A percentile compares a stretch with the other conserved stretches of the same genome.
Conservation (phyloP, 2,113 vertebrate species). For the Albula glossodonta region DNA sequence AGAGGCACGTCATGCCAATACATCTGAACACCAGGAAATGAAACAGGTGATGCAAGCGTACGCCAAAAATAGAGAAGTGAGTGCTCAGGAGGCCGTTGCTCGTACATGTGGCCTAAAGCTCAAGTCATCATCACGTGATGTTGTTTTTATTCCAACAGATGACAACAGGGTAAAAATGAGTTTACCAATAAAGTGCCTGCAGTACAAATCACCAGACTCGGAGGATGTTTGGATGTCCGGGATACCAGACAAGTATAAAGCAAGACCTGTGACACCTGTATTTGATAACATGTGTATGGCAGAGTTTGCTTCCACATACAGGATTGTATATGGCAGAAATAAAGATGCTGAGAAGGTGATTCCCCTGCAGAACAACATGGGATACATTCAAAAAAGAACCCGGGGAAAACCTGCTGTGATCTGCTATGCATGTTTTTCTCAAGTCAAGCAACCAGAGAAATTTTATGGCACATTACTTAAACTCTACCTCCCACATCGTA, state of each 20-base stretch:
- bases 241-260: conserved; percentile 38
- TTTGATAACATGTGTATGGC: conserved; percentile 38
- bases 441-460: conserved; percentile 26
- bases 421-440: conserved; percentile 9
- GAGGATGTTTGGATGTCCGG: conserved; percentile 35
- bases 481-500: conserved; percentile 25
- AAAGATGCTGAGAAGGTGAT: conserved; percentile 1
- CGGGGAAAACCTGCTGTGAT: conserved; percentile 20
- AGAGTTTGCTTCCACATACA: conserved; percentile 36
- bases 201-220: conserved; percentile 19
- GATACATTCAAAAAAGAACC: conserved; percentile 26
- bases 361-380: conserved; percentile 25
- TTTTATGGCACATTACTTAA: conserved; percentile 27
- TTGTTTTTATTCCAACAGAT: conserved; percentile 31
- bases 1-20: background rate
- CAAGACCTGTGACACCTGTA: conserved; percentile 32
- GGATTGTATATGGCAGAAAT: conserved; percentile 27
- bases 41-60: conserved; percentile 45
- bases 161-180: conserved; percentile 23
- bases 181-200: background rate
- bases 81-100: conserved; percentile 40
- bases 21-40: conserved; percentile 37
- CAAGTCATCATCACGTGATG: conserved; percentile 22
- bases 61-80: conserved; percentile 44
- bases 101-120: conserved; percentile 30